Conservation (phyloP, 2,888 invertebrate genomes). For the Pelosia muscerda region DNA sequence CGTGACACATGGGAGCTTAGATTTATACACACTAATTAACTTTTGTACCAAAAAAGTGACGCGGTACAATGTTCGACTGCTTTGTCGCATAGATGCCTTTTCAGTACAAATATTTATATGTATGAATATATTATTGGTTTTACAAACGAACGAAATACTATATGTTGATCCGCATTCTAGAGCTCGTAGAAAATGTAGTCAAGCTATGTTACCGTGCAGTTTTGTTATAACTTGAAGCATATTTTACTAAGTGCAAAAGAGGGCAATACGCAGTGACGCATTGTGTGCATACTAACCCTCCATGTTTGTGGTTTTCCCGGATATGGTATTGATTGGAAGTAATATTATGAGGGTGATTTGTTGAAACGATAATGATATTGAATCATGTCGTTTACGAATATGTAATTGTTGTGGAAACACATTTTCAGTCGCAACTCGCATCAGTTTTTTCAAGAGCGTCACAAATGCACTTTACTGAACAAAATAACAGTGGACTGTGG, state of each 20-base stretch:
- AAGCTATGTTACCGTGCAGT: too few relatives aligned
- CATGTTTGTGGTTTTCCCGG: slow-evolving; percentile 2
- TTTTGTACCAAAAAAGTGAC: not conserved
- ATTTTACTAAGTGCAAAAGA: not conserved
- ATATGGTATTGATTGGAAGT: not conserved
- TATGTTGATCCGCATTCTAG: too few relatives aligned
- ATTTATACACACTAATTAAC: not conserved
- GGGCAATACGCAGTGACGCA: not conserved
- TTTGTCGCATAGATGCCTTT: not conserved
- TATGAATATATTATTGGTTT: too few relatives aligned
- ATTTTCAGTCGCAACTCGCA: not conserved
- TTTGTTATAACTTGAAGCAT: not conserved
- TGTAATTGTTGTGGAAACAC: too few relatives aligned
- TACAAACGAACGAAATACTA: too few relatives aligned
- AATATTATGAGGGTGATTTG: not conserved
- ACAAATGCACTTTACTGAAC: not conserved
- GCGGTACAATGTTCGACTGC: not conserved
- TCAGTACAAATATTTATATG: not conserved
- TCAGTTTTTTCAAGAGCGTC: too few relatives aligned
- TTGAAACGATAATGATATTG: not conserved
- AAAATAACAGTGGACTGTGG: not conserved
- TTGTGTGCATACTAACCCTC: not conserved
- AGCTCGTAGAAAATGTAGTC: too few relatives aligned
- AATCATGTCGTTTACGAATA: not conserved
- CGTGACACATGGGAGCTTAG: not conserved